Evolutionary conservation across 92 coral and sea anemone genomes (phyloP), one percentile per base, ranked within the genome.

Genomic region (Porites divaricata): DNA sequence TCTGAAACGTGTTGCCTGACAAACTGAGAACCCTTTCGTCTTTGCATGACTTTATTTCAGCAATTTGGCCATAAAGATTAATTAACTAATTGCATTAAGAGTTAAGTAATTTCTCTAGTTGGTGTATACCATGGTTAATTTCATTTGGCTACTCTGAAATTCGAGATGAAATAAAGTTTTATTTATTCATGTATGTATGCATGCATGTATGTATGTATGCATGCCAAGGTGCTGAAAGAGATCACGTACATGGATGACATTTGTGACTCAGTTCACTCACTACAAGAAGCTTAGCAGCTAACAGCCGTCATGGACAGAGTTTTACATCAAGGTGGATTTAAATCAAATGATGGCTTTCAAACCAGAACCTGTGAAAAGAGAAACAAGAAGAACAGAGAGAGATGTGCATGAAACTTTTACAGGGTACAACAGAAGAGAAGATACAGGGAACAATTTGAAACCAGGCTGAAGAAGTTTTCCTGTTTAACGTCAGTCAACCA

Each of bases 171-270:
- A n/a, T 26, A 26, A 2, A 2, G 2, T 26, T 26, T 26, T 26
- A 26, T 26, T 26, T 26, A 2, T 26, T 26, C n/a, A n/a, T n/a
- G n/a, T n/a, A n/a, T n/a, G n/a, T n/a, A n/a, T n/a, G n/a, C n/a
- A n/a, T n/a, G n/a, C n/a, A n/a, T n/a, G n/a, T n/a, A n/a, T n/a
- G n/a, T n/a, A n/a, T n/a, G n/a, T n/a, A n/a, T n/a, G n/a, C n/a
- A n/a, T n/a, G n/a, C n/a, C n/a, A n/a, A n/a, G n/a, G n/a, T n/a
- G n/a, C n/a, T n/a, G n/a, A n/a, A 19, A 19, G 90, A 80, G 70
- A 74, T 70, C 54, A 45, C 76, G 54, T 22, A 50, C 8, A 11
- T 87, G 90, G 90, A 87, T 87, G 74, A 69, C 53, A 69, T 69
- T 51, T 81, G 85, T 6, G 85, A 81, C 35, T 81, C 85, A 21